phyloP scores from a whole-genome alignment of 1,140 invertebrate species.

The Microplitis mediator region DNA sequence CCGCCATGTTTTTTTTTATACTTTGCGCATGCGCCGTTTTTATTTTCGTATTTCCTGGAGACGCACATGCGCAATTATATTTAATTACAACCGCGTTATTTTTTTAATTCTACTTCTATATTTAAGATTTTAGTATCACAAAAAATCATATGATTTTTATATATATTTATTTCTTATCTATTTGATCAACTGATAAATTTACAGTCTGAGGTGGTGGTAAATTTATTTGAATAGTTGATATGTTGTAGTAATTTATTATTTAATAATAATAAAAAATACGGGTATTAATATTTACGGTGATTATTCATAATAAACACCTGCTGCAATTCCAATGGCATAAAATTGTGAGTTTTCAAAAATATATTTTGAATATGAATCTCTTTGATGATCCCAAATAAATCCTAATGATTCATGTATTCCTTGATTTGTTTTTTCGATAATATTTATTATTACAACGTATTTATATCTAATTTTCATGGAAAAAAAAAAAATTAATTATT shows the following conservation, averaged over 20 bases:
- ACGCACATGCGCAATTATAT: too few relatives aligned
- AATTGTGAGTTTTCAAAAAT: slow-evolving; percentile 64
- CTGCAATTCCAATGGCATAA: slow-evolving; percentile 64
- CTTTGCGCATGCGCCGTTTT: too few relatives aligned
- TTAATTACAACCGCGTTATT: too few relatives aligned
- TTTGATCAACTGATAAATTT: too few relatives aligned
- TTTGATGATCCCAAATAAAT: slow-evolving; percentile 66
- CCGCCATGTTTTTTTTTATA: slow-evolving; percentile 2
- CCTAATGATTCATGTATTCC: slow-evolving; percentile 61
- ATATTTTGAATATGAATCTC: slow-evolving; percentile 63
- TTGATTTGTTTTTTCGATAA: slow-evolving; percentile 66
- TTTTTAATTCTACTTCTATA: too few relatives aligned
- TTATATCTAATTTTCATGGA: slow-evolving; percentile 63
- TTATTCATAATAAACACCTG: slow-evolving; percentile 68
- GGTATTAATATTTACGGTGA: too few relatives aligned
- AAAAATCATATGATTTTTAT: too few relatives aligned
- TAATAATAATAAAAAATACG: too few relatives aligned
- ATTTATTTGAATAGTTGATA: too few relatives aligned
- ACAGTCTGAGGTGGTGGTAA: background rate
- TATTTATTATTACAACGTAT: slow-evolving; percentile 64
- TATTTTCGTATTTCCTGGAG: too few relatives aligned
- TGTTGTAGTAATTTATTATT: too few relatives aligned
- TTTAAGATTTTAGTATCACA: background rate
- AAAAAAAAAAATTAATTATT: slow-evolving; percentile 14
- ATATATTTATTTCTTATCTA: too few relatives aligned